Base-by-base conservation (phyloP, 2,113 vertebrate genomes). In the Erythrolamprus reginae region DNA sequence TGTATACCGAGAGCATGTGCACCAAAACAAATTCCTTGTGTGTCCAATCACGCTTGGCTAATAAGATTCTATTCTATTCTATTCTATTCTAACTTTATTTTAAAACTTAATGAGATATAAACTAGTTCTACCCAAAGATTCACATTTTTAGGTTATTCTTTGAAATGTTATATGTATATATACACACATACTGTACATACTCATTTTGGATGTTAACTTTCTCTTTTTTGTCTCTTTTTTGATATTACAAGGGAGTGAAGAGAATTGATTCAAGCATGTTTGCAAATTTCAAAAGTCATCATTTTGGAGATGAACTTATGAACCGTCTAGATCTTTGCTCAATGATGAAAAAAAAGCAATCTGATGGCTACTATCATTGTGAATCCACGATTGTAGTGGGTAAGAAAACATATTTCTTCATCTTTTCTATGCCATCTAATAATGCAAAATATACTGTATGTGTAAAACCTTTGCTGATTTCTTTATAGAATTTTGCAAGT, bases 281-380 rank as follows among this genome's bases (percentile, higher is more conserved):
- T 95, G 97, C 98, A 51, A 95, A 96, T 89, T 98, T 98, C 92
- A 90, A 96, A 92, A 95, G 95, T 95, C 96, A 96, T 93, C 97
- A 94, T 93, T 99, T 99, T 96, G 99, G 99, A 96, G 97, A 98
- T 90, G 98, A 99, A 96, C 89, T 92, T 0, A 95, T 99, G 56
- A 96, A 96, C 52, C 96, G 98, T 58, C 94, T 99, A 87, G 99
- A 99, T 95, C 98, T 99, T 94, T 99, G 99, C 94, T 99, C 99
- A 90, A 99, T 99, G 99, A 87, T 98, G 95, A 99, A 99, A 96
- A 98, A 98, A 95, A 99, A 99, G 94, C 98, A 98, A 58, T 96
- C 97, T 1, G 97, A 97, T 93, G 99, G 99, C 52, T 99, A 99
- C 94, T 99, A 99, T 93, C 97, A 98, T 95, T 98, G 98, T 10